These are phyloP conservation scores for Diorhabda carinulata DNA, from an alignment of 1,140 invertebrate species.

Conservation along the genomic window DNA sequence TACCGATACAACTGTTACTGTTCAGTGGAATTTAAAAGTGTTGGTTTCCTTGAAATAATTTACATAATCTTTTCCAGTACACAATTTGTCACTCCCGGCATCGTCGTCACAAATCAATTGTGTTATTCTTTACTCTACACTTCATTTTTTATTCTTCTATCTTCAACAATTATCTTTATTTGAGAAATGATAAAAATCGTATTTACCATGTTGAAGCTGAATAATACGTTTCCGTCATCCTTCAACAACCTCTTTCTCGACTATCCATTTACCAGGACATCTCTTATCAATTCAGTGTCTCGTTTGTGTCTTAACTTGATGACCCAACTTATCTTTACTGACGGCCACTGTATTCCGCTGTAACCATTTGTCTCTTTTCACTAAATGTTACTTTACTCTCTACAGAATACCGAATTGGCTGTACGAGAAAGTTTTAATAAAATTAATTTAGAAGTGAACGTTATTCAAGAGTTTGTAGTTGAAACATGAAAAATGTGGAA, in stretches of 20 bases:
- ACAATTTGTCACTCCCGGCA: no score
- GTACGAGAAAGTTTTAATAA: no score
- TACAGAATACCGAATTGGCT: no score
- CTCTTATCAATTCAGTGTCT: slow-evolving; percentile 16
- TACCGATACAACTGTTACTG: no score
- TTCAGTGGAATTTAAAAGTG: no score
- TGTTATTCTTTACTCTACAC: no score
- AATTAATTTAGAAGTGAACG: no score
- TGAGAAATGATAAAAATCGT: not conserved
- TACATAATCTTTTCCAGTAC: no score
- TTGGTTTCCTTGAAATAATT: no score
- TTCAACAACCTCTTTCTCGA: not conserved
- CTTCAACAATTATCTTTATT: not conserved
- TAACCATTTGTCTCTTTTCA: slow-evolving; percentile 16
- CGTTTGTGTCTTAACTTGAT: slow-evolving; percentile 16
- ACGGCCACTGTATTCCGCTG: slow-evolving; percentile 11
- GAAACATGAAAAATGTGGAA: no score
- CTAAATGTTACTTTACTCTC: not conserved
- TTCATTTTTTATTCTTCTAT: not conserved
- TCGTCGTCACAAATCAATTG: no score
- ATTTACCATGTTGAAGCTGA: not conserved
- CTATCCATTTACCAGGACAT: slow-evolving; percentile 13
- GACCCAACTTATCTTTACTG: slow-evolving; percentile 12
- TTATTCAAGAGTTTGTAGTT: no score
- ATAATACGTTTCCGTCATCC: not conserved